Conservation (phyloP, 2,888 invertebrate genomes). For the Leuctra nigra region DNA sequence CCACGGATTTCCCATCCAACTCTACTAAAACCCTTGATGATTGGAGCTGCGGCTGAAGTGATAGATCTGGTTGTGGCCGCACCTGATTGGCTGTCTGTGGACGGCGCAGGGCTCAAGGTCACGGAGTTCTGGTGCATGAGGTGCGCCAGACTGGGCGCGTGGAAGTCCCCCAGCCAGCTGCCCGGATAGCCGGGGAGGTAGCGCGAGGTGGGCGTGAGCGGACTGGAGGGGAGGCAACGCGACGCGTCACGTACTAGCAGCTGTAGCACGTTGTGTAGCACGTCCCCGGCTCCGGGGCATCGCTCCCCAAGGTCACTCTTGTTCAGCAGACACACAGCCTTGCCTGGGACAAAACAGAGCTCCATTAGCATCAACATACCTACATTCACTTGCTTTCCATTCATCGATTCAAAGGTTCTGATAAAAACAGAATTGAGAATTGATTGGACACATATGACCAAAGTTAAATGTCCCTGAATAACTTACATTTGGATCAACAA, state of each 20-base stretch:
- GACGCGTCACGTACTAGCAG: constrained; percentile 79
- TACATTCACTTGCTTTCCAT: neutral
- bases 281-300: constrained; percentile 89
- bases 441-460: too few relatives aligned
- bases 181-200: constrained; percentile 60
- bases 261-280: constrained; percentile 87
- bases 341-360: constrained; percentile 49
- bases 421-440: too few relatives aligned
- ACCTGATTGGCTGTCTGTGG: constrained; percentile 79
- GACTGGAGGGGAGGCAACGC: constrained; percentile 70
- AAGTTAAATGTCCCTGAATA: too few relatives aligned
- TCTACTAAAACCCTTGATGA: too few relatives aligned
- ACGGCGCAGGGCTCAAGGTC: constrained; percentile 84
- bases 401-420: too few relatives aligned
- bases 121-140: constrained; percentile 78
- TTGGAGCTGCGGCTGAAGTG: neutral
- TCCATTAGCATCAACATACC: too few relatives aligned
- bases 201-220: constrained; percentile 42
- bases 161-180: constrained; percentile 41
- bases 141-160: constrained; percentile 58
- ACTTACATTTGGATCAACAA: too few relatives aligned
- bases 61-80: too few relatives aligned
- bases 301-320: constrained; percentile 86
- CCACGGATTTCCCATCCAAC: too few relatives aligned
- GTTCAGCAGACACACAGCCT: constrained; percentile 84